Conservation (phyloP, 2,113 vertebrate genomes). For the Anguilla rostrata region DNA sequence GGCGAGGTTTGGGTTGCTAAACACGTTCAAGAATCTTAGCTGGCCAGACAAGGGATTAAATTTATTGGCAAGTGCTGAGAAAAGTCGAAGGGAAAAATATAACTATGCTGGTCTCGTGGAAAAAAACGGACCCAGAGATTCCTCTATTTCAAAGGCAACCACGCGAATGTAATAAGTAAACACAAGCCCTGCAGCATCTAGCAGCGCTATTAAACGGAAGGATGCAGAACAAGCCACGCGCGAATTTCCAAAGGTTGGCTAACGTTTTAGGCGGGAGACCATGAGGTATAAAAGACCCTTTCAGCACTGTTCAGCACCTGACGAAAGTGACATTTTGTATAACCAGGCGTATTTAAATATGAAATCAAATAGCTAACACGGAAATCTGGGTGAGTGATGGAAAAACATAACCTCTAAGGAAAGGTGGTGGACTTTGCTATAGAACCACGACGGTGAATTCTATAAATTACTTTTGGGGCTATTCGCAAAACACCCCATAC, state of each 20-base stretch:
- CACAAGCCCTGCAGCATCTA: constrained; percentile 20
- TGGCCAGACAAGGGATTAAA: constrained; percentile 66
- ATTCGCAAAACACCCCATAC: too few species aligned
- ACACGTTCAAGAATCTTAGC: constrained; percentile 74
- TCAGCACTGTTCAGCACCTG: not conserved
- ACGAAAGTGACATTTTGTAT: not conserved
- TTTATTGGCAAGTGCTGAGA: constrained; percentile 69
- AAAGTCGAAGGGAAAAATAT: constrained; percentile 42
- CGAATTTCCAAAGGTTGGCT: not conserved
- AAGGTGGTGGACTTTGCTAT: not conserved
- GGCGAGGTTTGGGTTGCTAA: constrained; percentile 79
- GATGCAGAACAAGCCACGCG: not conserved
- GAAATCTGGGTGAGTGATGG: not conserved
- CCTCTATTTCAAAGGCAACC: constrained; percentile 62
- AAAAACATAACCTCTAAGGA: not conserved
- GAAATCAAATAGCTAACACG: not conserved
- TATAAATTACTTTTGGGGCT: too few species aligned
- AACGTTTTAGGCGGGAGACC: constrained; percentile 8
- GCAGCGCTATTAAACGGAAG: not conserved
- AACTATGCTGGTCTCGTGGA: constrained; percentile 36
- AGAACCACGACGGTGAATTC: not conserved
- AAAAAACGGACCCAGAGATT: constrained; percentile 48
- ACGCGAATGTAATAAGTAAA: constrained; percentile 62
- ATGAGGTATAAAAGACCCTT: not conserved
- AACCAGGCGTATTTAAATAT: not conserved